Base-by-base conservation (phyloP, 2,888 invertebrate genomes). In the Chironomus tentans region DNA sequence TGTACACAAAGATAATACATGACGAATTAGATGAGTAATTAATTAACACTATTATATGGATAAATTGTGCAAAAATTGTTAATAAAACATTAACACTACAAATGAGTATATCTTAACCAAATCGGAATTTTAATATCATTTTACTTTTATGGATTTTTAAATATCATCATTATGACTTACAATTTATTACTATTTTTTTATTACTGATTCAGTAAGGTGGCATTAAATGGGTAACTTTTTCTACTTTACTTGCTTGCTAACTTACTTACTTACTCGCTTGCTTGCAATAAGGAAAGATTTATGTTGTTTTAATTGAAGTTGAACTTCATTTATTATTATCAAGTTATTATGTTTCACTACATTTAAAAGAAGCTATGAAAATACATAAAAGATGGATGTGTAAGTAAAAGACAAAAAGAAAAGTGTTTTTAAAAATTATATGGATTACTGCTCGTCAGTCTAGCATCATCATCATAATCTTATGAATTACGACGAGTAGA, bases 81-180 rank as follows among this genome's bases (percentile, higher is more conserved):
- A 15, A 7, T 15, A 7, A 7, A 15, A 7, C 56, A 56, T 65
- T 65, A 65, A 65, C 65, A 22, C 65, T 24, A 6, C 12, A 22
- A 13, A 21, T 24, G 21, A 65, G 13, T 21, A 65, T 24, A 65
- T 21, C 21, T 24, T 13, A 21, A 65, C 65, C 21, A 24, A 21
- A 65, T 65, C 65, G 65, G 65, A 65, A 65, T 65, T 65, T 65
- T 65, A 65, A 65, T 65, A 65, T 65, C 65, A 24, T 10, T 22
- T 56, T 56, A 56, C 56, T 56, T 24, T 65, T 65, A 65, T 65
- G 65, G 65, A 65, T 65, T 65, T 65, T 65, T 24, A 65, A 65
- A 65, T 24, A 65, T 65, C 65, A 65, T 65, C 65, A 65, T 38
- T 10, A 38, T 38, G 38, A 38, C 38, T 38, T 38, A 38, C 38